phyloP scores from a whole-genome alignment of 2,797 vertebrate species.

The Brachyrhaphis roseni region DNA sequence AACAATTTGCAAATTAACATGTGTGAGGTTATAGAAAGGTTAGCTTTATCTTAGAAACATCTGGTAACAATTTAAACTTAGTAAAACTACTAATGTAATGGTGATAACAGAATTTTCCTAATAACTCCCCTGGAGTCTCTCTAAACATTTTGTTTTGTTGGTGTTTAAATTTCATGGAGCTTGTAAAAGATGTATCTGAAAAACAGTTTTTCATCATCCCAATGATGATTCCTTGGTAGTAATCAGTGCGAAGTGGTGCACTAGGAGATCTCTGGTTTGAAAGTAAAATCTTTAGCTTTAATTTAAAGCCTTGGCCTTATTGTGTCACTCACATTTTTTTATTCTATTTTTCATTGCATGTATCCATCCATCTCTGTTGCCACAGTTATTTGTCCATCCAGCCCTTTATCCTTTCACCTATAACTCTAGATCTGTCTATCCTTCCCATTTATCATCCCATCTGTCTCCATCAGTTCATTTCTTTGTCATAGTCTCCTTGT shows the following conservation, averaged over 20 bases:
- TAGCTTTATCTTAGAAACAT: too few relatives aligned
- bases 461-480: background rate
- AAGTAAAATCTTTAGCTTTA: background rate
- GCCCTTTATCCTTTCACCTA: background rate
- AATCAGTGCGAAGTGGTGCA: background rate
- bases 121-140: background rate
- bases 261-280: background rate
- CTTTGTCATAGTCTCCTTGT: background rate
- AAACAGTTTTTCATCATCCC: background rate
- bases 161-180: too few relatives aligned
- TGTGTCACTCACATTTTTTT: too few relatives aligned
- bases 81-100: too few relatives aligned
- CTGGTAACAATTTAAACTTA: too few relatives aligned
- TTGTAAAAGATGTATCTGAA: too few relatives aligned
- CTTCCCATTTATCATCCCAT: background rate
- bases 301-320: background rate
- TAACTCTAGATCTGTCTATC: background rate
- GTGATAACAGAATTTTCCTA: too few relatives aligned
- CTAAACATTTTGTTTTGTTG: background rate
- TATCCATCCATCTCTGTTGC: background rate
- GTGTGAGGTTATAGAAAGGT: too few relatives aligned
- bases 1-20: too few relatives aligned
- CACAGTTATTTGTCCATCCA: background rate
- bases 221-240: background rate
- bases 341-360: background rate